A percentile compares a stretch with the other conserved stretches of the same genome.
phyloP scores from a whole-genome alignment of 2,113 vertebrate genomes.

The Phrynocephalus versicolor region DNA sequence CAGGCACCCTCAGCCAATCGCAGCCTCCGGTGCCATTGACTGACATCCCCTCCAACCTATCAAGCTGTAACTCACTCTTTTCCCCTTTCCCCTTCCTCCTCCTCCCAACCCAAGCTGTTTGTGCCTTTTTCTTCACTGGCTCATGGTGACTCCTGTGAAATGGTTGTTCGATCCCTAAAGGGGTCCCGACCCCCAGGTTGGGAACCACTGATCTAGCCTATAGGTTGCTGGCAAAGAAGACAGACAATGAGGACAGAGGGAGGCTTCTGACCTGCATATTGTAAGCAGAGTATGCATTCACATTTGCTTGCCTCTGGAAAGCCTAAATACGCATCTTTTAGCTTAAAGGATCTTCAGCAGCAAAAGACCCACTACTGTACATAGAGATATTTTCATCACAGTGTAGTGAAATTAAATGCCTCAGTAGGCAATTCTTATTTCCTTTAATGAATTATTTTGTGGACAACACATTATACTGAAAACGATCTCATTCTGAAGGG shows the following conservation, averaged over 20 bases:
- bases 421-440: not conserved
- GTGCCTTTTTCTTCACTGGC: no score
- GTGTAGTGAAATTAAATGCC: not conserved
- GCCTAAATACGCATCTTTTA: not conserved
- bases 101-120: no score
- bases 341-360: not conserved
- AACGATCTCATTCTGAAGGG: not conserved
- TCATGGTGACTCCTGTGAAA: no score
- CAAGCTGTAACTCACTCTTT: no score
- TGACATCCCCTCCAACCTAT: no score
- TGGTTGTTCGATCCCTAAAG: no score
- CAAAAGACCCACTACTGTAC: not conserved
- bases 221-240: not conserved
- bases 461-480: not conserved
- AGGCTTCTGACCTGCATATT: not conserved
- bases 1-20: no score
- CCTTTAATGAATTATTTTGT: not conserved
- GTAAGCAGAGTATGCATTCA: not conserved
- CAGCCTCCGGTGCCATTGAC: no score
- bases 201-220: no score
- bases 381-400: not conserved
- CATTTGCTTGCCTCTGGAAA: not conserved
- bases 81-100: no score
- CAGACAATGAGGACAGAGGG: not conserved
- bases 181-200: no score